phyloP scores from a whole-genome alignment of 2,888 invertebrate species.

The Eilema depressum region DNA sequence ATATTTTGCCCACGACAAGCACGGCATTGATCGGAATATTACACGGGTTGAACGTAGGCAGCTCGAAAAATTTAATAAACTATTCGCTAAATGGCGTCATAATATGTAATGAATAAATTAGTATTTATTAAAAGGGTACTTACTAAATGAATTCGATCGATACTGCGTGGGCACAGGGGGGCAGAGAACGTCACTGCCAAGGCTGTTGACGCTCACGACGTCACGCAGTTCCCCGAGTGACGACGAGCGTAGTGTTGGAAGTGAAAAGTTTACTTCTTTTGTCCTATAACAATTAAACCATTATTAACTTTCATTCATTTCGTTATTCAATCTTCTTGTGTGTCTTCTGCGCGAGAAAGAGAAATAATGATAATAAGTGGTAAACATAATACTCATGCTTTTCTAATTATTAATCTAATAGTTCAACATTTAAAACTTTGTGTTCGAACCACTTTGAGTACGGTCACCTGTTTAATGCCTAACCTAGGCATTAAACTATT shows the following conservation, averaged over 20 bases:
- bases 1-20: not conserved
- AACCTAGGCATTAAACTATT: not conserved
- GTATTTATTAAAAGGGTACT: conserved; percentile 64
- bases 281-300: conserved; percentile 63
- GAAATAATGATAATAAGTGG: not conserved
- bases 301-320: not conserved
- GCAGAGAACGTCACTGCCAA: conserved; percentile 76
- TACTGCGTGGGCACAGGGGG: conserved; percentile 80
- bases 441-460: not conserved
- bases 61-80: not conserved
- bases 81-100: not conserved
- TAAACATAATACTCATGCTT: too few relatives aligned
- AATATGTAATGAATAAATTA: conserved; percentile 1
- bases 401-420: not conserved
- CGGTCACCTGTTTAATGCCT: not conserved
- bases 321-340: too few relatives aligned
- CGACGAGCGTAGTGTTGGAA: conserved; percentile 79
- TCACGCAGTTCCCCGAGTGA: conserved; percentile 83
- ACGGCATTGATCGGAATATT: not conserved
- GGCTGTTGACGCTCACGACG: conserved; percentile 75
- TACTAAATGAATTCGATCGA: conserved; percentile 90
- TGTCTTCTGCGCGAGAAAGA: not conserved
- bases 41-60: not conserved
- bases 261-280: conserved; percentile 83
- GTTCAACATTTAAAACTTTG: too few relatives aligned